Evolutionary conservation across 2,797 vertebrate genomes (phyloP), one percentile per base, ranked within the genome.

Genomic region (Enteromius afrohamiltoni): DNA sequence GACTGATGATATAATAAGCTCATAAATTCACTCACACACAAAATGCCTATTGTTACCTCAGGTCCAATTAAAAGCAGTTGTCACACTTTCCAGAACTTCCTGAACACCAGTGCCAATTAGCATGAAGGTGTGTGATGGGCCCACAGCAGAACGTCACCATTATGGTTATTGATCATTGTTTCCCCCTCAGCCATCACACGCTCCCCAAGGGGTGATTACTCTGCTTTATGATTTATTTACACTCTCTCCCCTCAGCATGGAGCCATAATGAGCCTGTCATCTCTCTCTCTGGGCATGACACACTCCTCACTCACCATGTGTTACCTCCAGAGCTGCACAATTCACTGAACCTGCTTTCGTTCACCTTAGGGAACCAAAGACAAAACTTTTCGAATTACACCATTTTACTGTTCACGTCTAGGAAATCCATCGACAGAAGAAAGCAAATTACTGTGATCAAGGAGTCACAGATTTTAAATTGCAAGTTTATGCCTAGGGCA

Each of bases 81-180:
- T 55, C 58, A 85, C 65, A 70, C 42, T 55, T 80, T 83, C 26
- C 53, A 83, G 84, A 82, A 80, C 67, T 78, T 88, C 29, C 6
- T 26, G 26, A 86, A 77, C 76, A 69, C 58, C 47, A 42, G 9
- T 65, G 80, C 79, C 79, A 86, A 85, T 88, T 87, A 85, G 83
- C 83, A 84, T 88, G 83, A 71, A 85, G 86, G 86, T 85, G 80
- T 86, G 77, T 86, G 82, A 83, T 65, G 51, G 83, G 83, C 71
- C 29, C 58, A 70, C 31, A 84, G 84, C 83, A 62, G 73, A 70
- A 75, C 64, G 64, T 84, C 75, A 82, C 85, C 83, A 86, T 88
- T 86, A 88, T 55, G 65, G 67, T 87, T 89, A 89, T 88, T 89
- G 87, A 90, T 89, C 85, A 86, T 82, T 60, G 49, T 81, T 78